These are phyloP conservation scores for Grapholita molesta DNA, from an alignment of 1,140 invertebrate genomes.

Conservation along the genomic window DNA sequence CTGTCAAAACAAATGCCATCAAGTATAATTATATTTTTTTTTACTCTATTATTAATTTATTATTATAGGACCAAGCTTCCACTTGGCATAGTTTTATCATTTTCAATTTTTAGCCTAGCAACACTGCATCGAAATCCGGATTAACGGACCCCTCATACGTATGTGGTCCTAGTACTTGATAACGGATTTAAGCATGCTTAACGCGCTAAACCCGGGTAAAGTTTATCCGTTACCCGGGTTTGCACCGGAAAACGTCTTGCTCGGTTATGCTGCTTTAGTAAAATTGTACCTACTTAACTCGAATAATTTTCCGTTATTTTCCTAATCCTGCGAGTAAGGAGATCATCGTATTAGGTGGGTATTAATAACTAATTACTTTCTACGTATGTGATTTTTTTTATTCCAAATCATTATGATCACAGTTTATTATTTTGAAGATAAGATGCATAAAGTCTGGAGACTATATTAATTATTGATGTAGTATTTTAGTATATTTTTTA, in stretches of 20 bases:
- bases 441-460: too few species aligned
- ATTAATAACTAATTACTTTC: too few species aligned
- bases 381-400: too few species aligned
- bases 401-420: too few species aligned
- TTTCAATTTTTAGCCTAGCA: background rate
- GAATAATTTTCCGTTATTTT: conserved; percentile 15
- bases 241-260: background rate
- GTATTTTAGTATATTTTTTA: too few species aligned
- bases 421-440: too few species aligned
- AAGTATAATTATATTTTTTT: background rate
- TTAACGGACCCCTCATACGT: conserved; percentile 38
- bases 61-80: background rate
- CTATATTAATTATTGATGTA: too few species aligned
- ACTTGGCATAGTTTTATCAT: background rate
- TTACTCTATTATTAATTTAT: background rate
- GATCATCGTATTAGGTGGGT: too few species aligned
- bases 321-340: too few species aligned
- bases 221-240: conserved; percentile 10
- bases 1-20: background rate
- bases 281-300: conserved; percentile 11
- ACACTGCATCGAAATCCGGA: conserved; percentile 29
- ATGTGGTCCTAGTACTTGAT: conserved; percentile 58
- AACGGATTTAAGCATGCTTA: conserved; percentile 72
- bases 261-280: conserved; percentile 8
- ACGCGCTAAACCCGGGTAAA: conserved; percentile 43